These are phyloP conservation scores for Rhabdornis inornatus DNA, from an alignment of 2,113 vertebrate genomes.

Conservation along the genomic window DNA sequence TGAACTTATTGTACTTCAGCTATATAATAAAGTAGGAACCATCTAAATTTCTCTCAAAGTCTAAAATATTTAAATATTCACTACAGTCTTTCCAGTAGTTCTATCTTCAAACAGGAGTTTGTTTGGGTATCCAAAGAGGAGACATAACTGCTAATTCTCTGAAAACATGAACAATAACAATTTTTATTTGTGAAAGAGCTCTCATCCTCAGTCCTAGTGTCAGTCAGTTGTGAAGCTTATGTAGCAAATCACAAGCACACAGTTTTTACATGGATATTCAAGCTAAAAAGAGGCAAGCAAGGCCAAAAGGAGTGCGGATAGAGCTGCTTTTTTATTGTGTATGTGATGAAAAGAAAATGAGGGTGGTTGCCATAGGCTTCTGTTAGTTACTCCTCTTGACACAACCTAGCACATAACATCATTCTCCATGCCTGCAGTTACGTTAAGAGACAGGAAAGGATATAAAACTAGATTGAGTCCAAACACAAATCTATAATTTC, in stretches of 20 bases:
- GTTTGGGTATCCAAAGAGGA: conserved; percentile 74
- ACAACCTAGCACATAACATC: neutral
- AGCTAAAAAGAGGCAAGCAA: conserved; percentile 74
- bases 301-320: conserved; percentile 72
- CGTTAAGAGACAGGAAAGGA: neutral
- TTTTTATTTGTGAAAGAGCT: conserved; percentile 75
- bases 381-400: neutral
- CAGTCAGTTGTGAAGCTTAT: conserved; percentile 75
- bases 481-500: neutral
- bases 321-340: conserved; percentile 76
- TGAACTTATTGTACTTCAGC: neutral
- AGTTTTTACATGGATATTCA: conserved; percentile 73
- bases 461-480: neutral
- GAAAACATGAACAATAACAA: conserved; percentile 68
- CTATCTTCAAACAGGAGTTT: neutral
- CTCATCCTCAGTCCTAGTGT: conserved; percentile 48
- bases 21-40: neutral
- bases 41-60: neutral
- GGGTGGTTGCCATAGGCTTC: neutral
- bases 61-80: neutral
- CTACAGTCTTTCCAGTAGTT: neutral
- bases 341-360: neutral
- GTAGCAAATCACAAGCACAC: conserved; percentile 74
- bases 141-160: conserved; percentile 70
- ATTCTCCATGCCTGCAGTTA: neutral